phyloP scores from a whole-genome alignment of 2,888 invertebrate genomes.

The Chouioia cunea region DNA sequence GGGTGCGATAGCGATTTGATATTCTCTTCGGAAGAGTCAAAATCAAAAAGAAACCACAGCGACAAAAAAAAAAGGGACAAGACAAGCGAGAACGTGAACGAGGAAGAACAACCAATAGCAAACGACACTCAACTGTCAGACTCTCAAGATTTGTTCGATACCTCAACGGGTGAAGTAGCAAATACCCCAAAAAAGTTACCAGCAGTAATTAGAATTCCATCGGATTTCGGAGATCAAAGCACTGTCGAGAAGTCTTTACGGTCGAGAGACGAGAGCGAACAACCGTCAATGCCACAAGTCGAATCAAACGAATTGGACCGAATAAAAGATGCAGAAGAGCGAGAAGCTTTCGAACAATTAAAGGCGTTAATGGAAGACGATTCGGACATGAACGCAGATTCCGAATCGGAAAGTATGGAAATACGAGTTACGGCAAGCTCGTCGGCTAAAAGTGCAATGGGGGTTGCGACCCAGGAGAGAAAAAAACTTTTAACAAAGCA shows the following conservation, averaged over 20 bases:
- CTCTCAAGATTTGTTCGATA: slow-evolving; percentile 33
- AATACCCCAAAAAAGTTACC: slow-evolving; percentile 33
- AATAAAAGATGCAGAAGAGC: slow-evolving; percentile 12
- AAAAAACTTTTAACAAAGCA: slow-evolving; percentile 30
- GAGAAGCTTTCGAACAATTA: slow-evolving; percentile 11
- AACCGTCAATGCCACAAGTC: slow-evolving; percentile 41
- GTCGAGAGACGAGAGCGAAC: slow-evolving; percentile 31
- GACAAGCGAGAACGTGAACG: not conserved
- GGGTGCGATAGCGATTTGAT: slow-evolving; percentile 57
- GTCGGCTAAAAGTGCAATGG: not conserved
- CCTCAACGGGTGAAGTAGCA: slow-evolving; percentile 17
- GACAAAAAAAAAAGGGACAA: slow-evolving; percentile 10
- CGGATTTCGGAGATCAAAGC: not conserved
- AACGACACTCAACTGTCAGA: not conserved
- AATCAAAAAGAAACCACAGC: not conserved
- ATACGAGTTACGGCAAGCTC: not conserved
- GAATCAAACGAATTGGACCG: not conserved
- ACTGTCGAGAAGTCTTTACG: slow-evolving; percentile 23
- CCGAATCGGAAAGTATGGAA: not conserved
- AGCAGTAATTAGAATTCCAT: not conserved
- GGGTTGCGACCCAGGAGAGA: not conserved
- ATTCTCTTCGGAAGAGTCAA: slow-evolving; percentile 52
- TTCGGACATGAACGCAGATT: slow-evolving; percentile 29
- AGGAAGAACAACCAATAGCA: not conserved
- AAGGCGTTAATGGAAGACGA: slow-evolving; percentile 40